Evolutionary conservation across 1,140 invertebrate species (phyloP).

Genomic region (Drosophila punjabiensis): DNA sequence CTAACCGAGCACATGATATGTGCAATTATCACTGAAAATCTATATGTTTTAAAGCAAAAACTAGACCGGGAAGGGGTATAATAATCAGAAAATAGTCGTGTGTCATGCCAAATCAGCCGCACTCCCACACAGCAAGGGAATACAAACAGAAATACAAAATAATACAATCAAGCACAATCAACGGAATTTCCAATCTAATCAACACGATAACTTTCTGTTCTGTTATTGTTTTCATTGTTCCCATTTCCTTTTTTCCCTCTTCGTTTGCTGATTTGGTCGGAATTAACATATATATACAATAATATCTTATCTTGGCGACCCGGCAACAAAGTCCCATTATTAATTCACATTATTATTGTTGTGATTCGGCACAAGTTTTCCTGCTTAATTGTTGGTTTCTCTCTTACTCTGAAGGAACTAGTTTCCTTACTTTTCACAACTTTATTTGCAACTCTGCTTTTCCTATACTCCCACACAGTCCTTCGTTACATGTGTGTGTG

Average conservation of each 20-base stretch:
- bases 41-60: constrained; percentile 36
- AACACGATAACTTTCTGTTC: constrained; percentile 51
- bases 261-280: constrained; percentile 30
- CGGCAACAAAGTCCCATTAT: constrained; percentile 19
- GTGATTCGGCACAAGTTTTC: background rate
- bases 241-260: background rate
- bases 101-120: constrained; percentile 37
- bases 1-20: constrained; percentile 32
- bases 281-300: constrained; percentile 47
- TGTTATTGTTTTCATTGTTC: constrained; percentile 36
- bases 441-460: constrained; percentile 16
- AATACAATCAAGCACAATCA: constrained; percentile 37
- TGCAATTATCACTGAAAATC: constrained; percentile 37
- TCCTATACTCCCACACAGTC: background rate
- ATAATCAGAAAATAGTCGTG: constrained; percentile 26
- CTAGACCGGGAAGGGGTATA: constrained; percentile 7
- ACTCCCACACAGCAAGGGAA: constrained; percentile 14
- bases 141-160: constrained; percentile 19
- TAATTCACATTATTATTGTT: constrained; percentile 40
- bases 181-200: constrained; percentile 70
- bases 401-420: background rate
- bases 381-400: constrained; percentile 11
- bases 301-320: constrained; percentile 32
- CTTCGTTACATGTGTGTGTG: background rate
- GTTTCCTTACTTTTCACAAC: constrained; percentile 2